A percentile compares a stretch with the other conserved stretches of the same genome.
phyloP scores from a whole-genome alignment of 1,140 invertebrate species.

The Hydropsyche tenuis region DNA sequence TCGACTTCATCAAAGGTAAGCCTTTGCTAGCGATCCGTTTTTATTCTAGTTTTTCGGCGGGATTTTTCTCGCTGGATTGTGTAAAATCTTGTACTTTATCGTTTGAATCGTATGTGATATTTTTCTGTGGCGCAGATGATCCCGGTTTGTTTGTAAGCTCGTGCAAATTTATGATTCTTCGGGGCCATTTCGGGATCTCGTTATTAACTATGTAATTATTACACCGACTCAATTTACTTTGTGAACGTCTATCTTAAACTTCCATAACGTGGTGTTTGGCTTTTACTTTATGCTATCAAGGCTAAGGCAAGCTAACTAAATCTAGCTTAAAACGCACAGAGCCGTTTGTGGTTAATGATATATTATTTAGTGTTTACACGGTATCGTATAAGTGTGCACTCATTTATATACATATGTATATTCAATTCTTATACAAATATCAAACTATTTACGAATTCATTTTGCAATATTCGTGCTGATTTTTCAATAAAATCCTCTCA shows the following conservation, averaged over 20 bases:
- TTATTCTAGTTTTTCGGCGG: too few relatives aligned
- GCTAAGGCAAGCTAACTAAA: constrained; percentile 9
- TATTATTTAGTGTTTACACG: not conserved
- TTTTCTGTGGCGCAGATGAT: not conserved
- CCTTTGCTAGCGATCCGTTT: not conserved
- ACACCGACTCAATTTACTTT: constrained; percentile 25
- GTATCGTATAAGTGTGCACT: too few relatives aligned
- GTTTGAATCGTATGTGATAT: not conserved
- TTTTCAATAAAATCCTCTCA: too few relatives aligned
- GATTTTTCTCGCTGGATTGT: too few relatives aligned
- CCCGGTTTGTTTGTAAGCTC: not conserved
- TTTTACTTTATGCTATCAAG: constrained; percentile 1
- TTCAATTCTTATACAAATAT: too few relatives aligned
- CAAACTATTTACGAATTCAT: too few relatives aligned
- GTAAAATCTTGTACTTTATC: not conserved
- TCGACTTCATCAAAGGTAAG: constrained; percentile 94
- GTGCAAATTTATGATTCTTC: not conserved
- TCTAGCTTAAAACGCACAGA: not conserved
- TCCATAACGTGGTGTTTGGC: constrained; percentile 4
- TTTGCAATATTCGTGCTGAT: too few relatives aligned
- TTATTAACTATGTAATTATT: constrained; percentile 32
- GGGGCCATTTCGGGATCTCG: not conserved
- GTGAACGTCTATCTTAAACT: not conserved
- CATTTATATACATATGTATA: too few relatives aligned
- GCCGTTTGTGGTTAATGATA: constrained; percentile 7